A percentile compares a stretch with the other conserved stretches of the same genome.
Evolutionary conservation across 2,888 invertebrate species (phyloP).

Genomic region (Spilosoma lubricipeda): DNA sequence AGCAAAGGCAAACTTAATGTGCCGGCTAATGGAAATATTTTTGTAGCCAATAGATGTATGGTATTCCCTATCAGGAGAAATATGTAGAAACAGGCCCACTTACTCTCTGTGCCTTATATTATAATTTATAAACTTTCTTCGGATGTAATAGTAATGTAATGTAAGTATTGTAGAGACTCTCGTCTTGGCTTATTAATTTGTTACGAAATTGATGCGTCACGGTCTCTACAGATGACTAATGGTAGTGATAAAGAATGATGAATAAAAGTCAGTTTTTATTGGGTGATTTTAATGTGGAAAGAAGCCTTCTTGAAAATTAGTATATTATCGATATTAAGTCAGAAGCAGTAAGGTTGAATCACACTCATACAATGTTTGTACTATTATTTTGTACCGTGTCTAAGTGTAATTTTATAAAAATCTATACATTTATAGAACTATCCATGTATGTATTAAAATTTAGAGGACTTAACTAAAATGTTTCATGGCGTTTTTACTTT

Average conservation of each 20-base stretch:
- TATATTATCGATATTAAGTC: neutral
- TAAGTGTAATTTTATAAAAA: neutral
- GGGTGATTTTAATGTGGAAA: neutral
- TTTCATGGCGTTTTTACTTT: neutral
- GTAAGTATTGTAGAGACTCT: neutral
- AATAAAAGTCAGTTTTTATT: neutral
- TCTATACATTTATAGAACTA: neutral
- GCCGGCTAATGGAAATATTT: constrained; percentile 45
- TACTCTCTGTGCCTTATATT: neutral
- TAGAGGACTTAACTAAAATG: too few relatives aligned
- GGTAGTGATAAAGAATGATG: neutral
- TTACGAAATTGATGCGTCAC: neutral
- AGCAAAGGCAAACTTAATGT: constrained; percentile 36
- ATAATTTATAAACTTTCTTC: neutral
- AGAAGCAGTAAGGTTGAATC: too few relatives aligned
- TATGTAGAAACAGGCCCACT: neutral
- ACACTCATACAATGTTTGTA: too few relatives aligned
- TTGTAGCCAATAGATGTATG: constrained; percentile 34
- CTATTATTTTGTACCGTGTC: too few relatives aligned
- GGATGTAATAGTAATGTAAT: neutral
- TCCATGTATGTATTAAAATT: neutral
- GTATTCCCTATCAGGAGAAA: neutral
- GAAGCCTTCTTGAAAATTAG: neutral
- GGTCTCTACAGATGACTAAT: neutral
- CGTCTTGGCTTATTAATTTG: neutral